Evolutionary conservation across 2,888 invertebrate species (phyloP).

Genomic region (Norana najaformis): DNA sequence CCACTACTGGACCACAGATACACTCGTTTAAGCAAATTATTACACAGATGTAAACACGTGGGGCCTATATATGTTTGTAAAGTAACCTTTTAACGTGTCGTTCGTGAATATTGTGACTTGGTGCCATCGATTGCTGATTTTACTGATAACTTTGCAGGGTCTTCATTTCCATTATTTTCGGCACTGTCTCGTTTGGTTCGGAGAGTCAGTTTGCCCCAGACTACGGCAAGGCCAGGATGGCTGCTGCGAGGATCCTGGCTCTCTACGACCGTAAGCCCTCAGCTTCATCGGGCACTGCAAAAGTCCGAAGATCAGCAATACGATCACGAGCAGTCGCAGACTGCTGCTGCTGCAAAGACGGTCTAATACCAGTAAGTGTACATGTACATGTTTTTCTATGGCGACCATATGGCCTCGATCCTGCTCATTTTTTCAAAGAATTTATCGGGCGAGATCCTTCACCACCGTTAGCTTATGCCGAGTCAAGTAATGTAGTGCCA

Average conservation of each 20-base stretch:
- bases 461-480: too few relatives aligned
- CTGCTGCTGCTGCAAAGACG: slow-evolving; percentile 49
- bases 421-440: too few relatives aligned
- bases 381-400: too few relatives aligned
- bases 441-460: too few relatives aligned
- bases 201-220: slow-evolving; percentile 48
- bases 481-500: too few relatives aligned
- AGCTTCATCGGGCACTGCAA: neutral
- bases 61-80: neutral
- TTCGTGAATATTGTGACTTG: too few relatives aligned
- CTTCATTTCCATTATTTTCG: slow-evolving; percentile 65
- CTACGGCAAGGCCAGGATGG: slow-evolving; percentile 47
- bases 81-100: neutral
- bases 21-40: too few relatives aligned
- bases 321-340: slow-evolving; percentile 51
- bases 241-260: slow-evolving; percentile 40
- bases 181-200: slow-evolving; percentile 58
- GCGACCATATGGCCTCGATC: too few relatives aligned
- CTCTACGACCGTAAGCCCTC: slow-evolving; percentile 49
- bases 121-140: neutral
- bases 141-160: slow-evolving; percentile 55
- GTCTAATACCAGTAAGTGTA: slow-evolving; percentile 46
- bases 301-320: too few relatives aligned
- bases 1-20: too few relatives aligned
- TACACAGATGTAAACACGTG: too few relatives aligned